Percentiles rank a stretch among this genome's conserved stretches.
phyloP scores from a whole-genome alignment of 2,113 vertebrate species.

The Pao palembangensis region DNA sequence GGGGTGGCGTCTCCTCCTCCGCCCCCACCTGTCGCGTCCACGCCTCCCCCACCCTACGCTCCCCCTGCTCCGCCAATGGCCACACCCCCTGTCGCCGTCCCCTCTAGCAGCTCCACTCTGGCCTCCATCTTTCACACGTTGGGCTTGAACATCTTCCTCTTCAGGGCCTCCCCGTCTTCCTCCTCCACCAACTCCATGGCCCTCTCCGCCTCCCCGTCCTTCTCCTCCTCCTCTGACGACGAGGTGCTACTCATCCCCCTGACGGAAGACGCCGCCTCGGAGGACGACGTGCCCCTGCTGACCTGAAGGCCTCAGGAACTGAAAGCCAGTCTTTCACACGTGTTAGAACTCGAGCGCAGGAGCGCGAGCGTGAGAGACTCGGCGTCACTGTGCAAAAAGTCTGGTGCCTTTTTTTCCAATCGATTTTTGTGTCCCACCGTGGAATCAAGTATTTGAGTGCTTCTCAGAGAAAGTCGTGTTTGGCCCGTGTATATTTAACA shows the following conservation, averaged over 20 bases:
- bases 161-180: conserved; percentile 60
- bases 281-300: conserved; percentile 84
- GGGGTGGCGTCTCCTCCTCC: neutral
- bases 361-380: conserved; percentile 30
- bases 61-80: conserved; percentile 45
- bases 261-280: conserved; percentile 77
- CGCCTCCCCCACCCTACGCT: conserved; percentile 54
- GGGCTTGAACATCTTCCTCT: conserved; percentile 67
- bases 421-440: conserved; percentile 37
- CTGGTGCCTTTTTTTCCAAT: conserved; percentile 72
- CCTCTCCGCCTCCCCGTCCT: conserved; percentile 63
- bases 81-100: conserved; percentile 47
- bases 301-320: conserved; percentile 64
- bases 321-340: conserved; percentile 13
- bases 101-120: conserved; percentile 67
- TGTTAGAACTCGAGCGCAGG: conserved; percentile 63
- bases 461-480: conserved; percentile 16
- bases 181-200: conserved; percentile 61
- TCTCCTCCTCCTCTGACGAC: conserved; percentile 75
- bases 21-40: neutral
- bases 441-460: conserved; percentile 51
- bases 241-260: conserved; percentile 86
- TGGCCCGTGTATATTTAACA: conserved; percentile 31
- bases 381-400: conserved; percentile 57
- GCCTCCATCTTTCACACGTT: conserved; percentile 66